phyloP scores from a whole-genome alignment of 2,888 invertebrate genomes.

The Harpalus rufipes region DNA sequence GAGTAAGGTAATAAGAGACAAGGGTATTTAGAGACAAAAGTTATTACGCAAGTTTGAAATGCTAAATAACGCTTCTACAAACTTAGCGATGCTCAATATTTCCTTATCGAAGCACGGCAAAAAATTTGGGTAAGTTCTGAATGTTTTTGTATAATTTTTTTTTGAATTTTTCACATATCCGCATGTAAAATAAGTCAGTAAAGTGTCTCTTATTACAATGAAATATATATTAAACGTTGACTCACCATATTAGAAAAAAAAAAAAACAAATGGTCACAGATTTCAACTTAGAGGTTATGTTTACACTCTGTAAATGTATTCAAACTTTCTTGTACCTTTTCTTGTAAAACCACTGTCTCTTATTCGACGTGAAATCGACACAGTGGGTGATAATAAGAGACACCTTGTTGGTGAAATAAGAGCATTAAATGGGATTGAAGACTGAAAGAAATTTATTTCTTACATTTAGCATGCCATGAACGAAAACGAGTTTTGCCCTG shows the following conservation, averaged over 20 bases:
- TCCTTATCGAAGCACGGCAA: neutral
- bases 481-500: slow-evolving; percentile 36
- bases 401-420: slow-evolving; percentile 11
- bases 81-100: neutral
- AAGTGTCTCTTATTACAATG: slow-evolving; percentile 9
- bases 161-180: neutral
- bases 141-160: neutral
- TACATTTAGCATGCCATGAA: slow-evolving; percentile 12
- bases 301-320: slow-evolving; percentile 1
- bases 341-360: slow-evolving; percentile 15
- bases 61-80: neutral
- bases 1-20: neutral
- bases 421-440: neutral
- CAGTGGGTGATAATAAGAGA: neutral
- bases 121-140: neutral
- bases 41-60: neutral
- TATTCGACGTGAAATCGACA: neutral
- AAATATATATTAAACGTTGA: neutral
- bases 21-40: slow-evolving; percentile 6
- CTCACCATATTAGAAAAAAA: neutral
- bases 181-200: neutral
- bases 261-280: neutral
- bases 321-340: neutral
- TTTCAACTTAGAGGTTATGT: neutral
- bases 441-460: neutral